A percentile compares a stretch with the other conserved stretches of the same genome.
These are phyloP conservation scores for Zaprionus inermis DNA, from an alignment of 1,140 invertebrate genomes.

Conservation along the genomic window DNA sequence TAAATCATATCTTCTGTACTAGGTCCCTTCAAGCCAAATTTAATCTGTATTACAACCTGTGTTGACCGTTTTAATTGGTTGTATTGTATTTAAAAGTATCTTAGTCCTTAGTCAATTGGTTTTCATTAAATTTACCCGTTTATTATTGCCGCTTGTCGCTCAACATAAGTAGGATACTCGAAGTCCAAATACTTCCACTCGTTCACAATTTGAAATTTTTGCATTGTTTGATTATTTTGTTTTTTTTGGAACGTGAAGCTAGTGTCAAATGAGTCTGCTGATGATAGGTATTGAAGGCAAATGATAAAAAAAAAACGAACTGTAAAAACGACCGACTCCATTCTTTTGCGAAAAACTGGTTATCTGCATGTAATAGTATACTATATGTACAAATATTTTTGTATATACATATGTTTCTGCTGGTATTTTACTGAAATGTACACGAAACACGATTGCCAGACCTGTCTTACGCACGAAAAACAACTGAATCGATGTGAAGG, in stretches of 20 bases:
- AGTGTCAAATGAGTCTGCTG: slow-evolving; percentile 2
- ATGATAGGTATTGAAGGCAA: slow-evolving; percentile 41
- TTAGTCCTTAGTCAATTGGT: too few species aligned
- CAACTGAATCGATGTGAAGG: slow-evolving; percentile 19
- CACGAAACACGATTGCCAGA: slow-evolving; percentile 7
- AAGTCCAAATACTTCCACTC: slow-evolving; percentile 87
- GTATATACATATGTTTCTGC: neutral
- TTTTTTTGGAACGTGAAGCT: slow-evolving; percentile 2
- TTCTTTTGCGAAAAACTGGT: slow-evolving; percentile 42
- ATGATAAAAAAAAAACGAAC: slow-evolving; percentile 28
- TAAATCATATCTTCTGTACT: too few species aligned
- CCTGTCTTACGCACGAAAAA: slow-evolving; percentile 39
- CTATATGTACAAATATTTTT: too few species aligned
- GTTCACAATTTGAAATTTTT: slow-evolving; percentile 78
- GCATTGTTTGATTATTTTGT: neutral
- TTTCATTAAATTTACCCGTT: slow-evolving; percentile 79
- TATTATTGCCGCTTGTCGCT: slow-evolving; percentile 85
- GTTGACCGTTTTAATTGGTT: too few species aligned
- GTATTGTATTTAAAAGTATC: too few species aligned
- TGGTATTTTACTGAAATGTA: slow-evolving; percentile 18
- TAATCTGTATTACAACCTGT: too few species aligned
- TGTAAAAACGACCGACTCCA: slow-evolving; percentile 23
- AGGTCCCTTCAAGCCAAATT: too few species aligned
- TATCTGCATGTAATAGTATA: slow-evolving; percentile 6
- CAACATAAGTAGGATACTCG: slow-evolving; percentile 85